Evolutionary conservation across 2,888 invertebrate genomes (phyloP), one percentile per base, ranked within the genome.

Genomic region (Megalurothrips usitatus): DNA sequence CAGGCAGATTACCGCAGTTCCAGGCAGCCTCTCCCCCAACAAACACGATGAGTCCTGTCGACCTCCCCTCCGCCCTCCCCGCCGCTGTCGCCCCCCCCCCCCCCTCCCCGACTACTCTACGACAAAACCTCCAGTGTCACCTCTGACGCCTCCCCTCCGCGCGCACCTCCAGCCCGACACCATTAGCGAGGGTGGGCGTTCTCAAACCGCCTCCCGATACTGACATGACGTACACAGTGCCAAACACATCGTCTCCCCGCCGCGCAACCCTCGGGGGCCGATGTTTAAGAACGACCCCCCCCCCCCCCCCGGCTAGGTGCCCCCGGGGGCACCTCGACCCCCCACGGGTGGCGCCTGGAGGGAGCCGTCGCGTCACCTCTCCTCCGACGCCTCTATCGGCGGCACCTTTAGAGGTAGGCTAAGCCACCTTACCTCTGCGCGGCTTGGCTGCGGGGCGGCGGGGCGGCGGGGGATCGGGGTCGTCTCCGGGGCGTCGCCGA

Each of bases 1-100:
- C 68, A 75, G 68, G 68, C 68, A 75, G 68, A 75, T 75, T 75
- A 75, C 68, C 68, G 26, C 68, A 75, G 68, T 26, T 75, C 68
- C 68, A 23, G 23, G 68, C 68, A 75, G 68, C 68, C 68, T 23
- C 68, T 23, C 68, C 17, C 58, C 58, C 58, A 17, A 26, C 68
- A 75, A 75, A 75, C 68, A 75, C 68, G 68, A 26, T 12, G 68
- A 75, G 68, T 26, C 23, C 26, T 12, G 12, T 8, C 23, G 23
- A 1, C 26, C 26, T 0, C 4, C 8, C 68, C 68, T 1, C 68
- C 68, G n/a, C 23, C 23, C 63, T n/a, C 6, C 1, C 63, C 63
- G 1, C 19, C n/a, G n/a, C 63, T 17, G 52, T 17, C 10, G 14
- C 52, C 14, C 14, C 52, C 52, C 52, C 10, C 52, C 23, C 19